A percentile compares a stretch with the other conserved stretches of the same genome.
Conservation (phyloP, 1,140 invertebrate species). For the Ceratosolen fusciceps region DNA sequence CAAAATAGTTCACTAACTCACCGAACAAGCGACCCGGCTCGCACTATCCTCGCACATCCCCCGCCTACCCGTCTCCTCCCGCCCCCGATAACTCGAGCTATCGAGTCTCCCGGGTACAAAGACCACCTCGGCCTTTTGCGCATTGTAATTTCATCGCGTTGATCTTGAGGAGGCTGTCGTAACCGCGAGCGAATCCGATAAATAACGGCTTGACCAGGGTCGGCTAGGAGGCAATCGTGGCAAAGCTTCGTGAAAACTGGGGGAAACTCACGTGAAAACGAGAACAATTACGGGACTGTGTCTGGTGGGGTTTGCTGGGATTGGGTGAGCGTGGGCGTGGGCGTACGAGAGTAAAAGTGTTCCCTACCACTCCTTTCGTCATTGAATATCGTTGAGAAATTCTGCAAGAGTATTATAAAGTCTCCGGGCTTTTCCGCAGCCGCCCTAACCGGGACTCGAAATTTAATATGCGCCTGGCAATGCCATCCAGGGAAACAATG, state of each 20-base stretch:
- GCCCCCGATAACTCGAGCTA: not conserved
- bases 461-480: conserved; percentile 43
- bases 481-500: not conserved
- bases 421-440: conserved; percentile 38
- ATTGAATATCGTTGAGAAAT: conserved; percentile 46
- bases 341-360: not conserved
- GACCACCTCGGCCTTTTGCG: not conserved
- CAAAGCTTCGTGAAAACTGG: too few relatives aligned
- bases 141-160: conserved; percentile 25
- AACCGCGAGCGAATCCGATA: not conserved
- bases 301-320: too few relatives aligned
- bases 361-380: conserved; percentile 13
- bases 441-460: not conserved
- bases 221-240: too few relatives aligned
- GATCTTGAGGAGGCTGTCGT: conserved; percentile 6
- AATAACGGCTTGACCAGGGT: too few relatives aligned
- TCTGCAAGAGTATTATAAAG: conserved; percentile 30
- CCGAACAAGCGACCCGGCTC: conserved; percentile 55
- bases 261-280: too few relatives aligned
- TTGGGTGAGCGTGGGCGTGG: too few relatives aligned
- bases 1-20: conserved; percentile 68
- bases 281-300: too few relatives aligned
- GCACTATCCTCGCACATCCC: not conserved
- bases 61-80: not conserved
- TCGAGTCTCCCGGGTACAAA: not conserved